Percentiles rank a stretch among this genome's conserved stretches.
These are phyloP conservation scores for Lasioglossum calceatum DNA, from an alignment of 2,888 invertebrate species.

Conservation along the genomic window DNA sequence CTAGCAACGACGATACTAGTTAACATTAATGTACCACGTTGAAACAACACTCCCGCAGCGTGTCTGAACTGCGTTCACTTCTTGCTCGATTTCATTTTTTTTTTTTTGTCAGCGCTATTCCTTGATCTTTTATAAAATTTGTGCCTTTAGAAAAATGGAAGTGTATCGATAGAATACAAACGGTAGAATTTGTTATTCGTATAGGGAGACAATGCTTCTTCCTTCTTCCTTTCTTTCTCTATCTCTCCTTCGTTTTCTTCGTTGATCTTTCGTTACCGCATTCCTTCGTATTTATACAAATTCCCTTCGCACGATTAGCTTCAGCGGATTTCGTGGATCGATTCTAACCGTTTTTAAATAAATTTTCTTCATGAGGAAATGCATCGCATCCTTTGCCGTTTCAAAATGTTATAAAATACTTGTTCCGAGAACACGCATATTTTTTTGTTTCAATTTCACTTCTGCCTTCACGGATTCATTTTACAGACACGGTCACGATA, in stretches of 20 bases:
- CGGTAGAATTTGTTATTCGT: slow-evolving; percentile 62
- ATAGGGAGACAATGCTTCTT: slow-evolving; percentile 50
- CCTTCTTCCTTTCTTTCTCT: neutral
- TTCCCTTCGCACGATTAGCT: slow-evolving; percentile 21
- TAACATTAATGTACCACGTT: slow-evolving; percentile 43
- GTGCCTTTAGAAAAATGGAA: slow-evolving; percentile 73
- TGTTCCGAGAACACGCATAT: slow-evolving; percentile 45
- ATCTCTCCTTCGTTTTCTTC: neutral
- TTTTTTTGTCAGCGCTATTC: slow-evolving; percentile 31
- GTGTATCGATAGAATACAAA: slow-evolving; percentile 71
- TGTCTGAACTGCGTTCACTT: slow-evolving; percentile 43
- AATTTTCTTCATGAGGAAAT: slow-evolving; percentile 2
- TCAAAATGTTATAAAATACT: slow-evolving; percentile 50
- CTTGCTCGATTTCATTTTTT: slow-evolving; percentile 31
- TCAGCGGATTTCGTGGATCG: slow-evolving; percentile 19
- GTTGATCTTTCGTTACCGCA: slow-evolving; percentile 20
- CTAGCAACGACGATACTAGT: slow-evolving; percentile 46
- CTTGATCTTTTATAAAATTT: slow-evolving; percentile 69
- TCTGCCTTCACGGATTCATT: slow-evolving; percentile 34
- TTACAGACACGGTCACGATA: slow-evolving; percentile 54
- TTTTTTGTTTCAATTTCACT: slow-evolving; percentile 30
- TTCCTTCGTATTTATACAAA: slow-evolving; percentile 54
- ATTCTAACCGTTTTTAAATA: slow-evolving; percentile 28
- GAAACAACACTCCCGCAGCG: slow-evolving; percentile 41
- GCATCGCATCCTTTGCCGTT: slow-evolving; percentile 14